phyloP scores from a whole-genome alignment of 2,888 invertebrate genomes.

The Dryadula phaetusa region DNA sequence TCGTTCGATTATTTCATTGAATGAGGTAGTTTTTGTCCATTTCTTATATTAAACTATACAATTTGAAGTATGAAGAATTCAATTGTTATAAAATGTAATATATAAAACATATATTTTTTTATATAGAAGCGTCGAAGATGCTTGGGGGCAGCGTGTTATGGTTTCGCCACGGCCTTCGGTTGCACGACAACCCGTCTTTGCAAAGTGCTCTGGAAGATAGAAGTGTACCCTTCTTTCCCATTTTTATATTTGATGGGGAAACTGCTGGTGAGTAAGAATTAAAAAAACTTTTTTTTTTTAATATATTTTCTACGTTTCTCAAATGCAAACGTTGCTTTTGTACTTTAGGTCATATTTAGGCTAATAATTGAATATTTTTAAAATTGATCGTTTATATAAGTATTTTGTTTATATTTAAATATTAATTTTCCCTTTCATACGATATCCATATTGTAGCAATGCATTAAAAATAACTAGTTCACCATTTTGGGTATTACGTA shows the following conservation, averaged over 20 bases:
- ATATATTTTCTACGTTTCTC: too few species aligned
- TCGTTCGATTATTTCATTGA: too few species aligned
- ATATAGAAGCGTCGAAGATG: conserved; percentile 53
- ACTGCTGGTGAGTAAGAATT: conserved; percentile 83
- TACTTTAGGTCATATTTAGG: too few species aligned
- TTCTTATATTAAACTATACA: background rate
- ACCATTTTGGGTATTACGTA: too few species aligned
- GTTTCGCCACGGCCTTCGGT: conserved; percentile 88
- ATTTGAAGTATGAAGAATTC: background rate
- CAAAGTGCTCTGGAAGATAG: conserved; percentile 78
- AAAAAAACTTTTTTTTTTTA: background rate
- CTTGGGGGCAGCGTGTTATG: conserved; percentile 84
- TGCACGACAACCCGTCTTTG: conserved; percentile 89
- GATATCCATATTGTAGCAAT: too few species aligned
- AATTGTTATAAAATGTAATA: background rate
- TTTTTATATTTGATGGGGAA: conserved; percentile 91
- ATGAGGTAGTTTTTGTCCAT: too few species aligned
- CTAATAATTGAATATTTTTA: too few species aligned
- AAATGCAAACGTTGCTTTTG: too few species aligned
- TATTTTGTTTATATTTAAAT: too few species aligned
- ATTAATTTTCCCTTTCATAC: too few species aligned
- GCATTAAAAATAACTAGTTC: too few species aligned
- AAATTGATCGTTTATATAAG: too few species aligned
- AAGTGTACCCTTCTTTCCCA: conserved; percentile 80
- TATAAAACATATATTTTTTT: background rate